These are phyloP conservation scores for Pipistrellus pygmaeus DNA, from an alignment of 2,797 vertebrate species.

Conservation along the genomic window DNA sequence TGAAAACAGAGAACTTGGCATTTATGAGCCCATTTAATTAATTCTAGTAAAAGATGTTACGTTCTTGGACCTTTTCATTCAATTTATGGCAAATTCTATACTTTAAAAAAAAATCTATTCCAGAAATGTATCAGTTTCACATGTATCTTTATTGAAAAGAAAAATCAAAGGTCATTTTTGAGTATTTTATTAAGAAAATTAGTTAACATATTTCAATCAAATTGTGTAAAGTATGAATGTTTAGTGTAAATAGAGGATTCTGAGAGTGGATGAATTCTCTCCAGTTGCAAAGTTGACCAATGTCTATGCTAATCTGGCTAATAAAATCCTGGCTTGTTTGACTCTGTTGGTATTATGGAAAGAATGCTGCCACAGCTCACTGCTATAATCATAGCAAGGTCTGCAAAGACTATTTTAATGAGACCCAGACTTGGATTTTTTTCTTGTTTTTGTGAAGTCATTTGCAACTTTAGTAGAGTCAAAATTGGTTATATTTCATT, in stretches of 20 bases:
- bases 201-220: not conserved
- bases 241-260: not conserved
- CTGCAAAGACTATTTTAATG: not conserved
- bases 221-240: not conserved
- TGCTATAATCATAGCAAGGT: not conserved
- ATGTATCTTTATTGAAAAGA: not conserved
- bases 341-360: not conserved
- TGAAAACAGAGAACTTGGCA: not conserved
- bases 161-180: not conserved
- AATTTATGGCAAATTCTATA: not conserved
- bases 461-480: conserved; percentile 59
- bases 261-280: not conserved
- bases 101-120: not conserved
- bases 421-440: not conserved
- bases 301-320: not conserved
- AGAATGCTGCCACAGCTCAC: not conserved
- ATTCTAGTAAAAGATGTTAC: not conserved
- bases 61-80: not conserved
- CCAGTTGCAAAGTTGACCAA: not conserved
- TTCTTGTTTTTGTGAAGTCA: conserved; percentile 70
- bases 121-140: not conserved
- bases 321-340: not conserved
- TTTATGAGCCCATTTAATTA: conserved; percentile 5
- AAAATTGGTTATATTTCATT: conserved; percentile 70
- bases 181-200: not conserved